These are phyloP conservation scores for Drosophila biarmipes DNA, from an alignment of 1,140 invertebrate species.

Conservation along the genomic window DNA sequence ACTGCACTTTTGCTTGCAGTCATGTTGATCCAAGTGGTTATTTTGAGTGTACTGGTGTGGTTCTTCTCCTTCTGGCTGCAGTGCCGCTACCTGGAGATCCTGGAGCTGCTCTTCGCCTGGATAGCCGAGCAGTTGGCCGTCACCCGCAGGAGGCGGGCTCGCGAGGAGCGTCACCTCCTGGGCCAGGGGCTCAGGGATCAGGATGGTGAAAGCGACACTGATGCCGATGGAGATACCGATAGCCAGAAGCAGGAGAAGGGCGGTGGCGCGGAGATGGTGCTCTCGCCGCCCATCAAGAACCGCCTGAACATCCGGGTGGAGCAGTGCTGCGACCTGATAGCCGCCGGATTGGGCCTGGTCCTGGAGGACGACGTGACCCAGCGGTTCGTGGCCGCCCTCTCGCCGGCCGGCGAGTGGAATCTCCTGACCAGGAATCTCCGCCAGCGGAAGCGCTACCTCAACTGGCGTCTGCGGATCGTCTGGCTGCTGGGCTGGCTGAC, in stretches of 20 bases:
- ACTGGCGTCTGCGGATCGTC: conserved; percentile 16
- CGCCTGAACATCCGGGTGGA: conserved; percentile 25
- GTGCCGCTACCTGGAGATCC: conserved; percentile 19
- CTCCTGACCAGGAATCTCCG: conserved; percentile 55
- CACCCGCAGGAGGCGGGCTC: background rate
- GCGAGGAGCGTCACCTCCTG: background rate
- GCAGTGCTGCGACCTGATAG: conserved; percentile 38
- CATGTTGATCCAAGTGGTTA: background rate
- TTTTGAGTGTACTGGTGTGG: conserved; percentile 15
- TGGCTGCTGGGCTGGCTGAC: conserved; percentile 40
- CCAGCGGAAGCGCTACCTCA: conserved; percentile 14
- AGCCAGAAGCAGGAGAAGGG: background rate
- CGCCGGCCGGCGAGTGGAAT: conserved; percentile 44
- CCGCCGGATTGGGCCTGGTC: conserved; percentile 36
- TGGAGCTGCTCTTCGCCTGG: conserved; percentile 45
- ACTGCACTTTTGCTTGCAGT: background rate
- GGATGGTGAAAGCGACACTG: too few species aligned
- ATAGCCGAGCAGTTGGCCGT: conserved; percentile 12
- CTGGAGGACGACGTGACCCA: conserved; percentile 67
- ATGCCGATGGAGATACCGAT: background rate
- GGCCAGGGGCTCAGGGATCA: background rate
- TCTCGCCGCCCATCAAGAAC: conserved; percentile 20
- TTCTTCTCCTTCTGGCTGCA: conserved; percentile 5
- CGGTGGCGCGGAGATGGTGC: background rate
- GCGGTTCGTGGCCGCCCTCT: conserved; percentile 39